Evolutionary conservation across 2,797 vertebrate genomes (phyloP), one percentile per base, ranked within the genome.

Genomic region (Hylomyscus alleni): DNA sequence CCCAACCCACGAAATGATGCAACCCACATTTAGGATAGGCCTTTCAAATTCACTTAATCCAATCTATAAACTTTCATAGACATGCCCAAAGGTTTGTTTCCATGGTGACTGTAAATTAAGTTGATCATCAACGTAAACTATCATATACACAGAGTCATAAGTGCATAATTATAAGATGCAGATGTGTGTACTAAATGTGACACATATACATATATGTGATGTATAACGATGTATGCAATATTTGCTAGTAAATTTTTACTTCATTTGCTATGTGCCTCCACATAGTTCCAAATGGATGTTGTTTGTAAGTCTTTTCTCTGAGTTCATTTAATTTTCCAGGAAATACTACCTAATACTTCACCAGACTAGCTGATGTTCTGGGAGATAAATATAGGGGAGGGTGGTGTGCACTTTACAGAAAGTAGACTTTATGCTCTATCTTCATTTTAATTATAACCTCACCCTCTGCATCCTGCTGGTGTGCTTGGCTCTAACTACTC

Each of bases 191-290:
- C 40, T 47, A 17, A 72, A 50, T 40, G n/a, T 20, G 44, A 34
- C 67, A 29, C 3, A 37, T 50, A 73, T 13, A 20, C 5, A 50
- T 50, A 67, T 81, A 60, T 67, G 40, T 67, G 37, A 11, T n/a
- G 6, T 65, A 26, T 81, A 93, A 62, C 22, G 29, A 40, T 56
- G 52, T 34, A 50, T 50, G 14, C 65, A 80, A 89, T 37, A 65
- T 77, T 44, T 67, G 17, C 78, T 89, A 92, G 40, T 75, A 77
- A 75, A 91, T 84, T 31, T 78, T 22, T 76, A 67, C 37, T 96
- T 54, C 26, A 37, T 69, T 77, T 89, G 56, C 29, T 29, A 4
- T 10, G 12, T n/a, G 65, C 50, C 11, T 34, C 40, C 65, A 78
- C 13, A 72, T 50, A 75, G 13, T 7, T 69, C 37, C 86, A 52